A percentile compares a stretch with the other conserved stretches of the same genome.
Conservation (phyloP, 2,797 vertebrate genomes). For the Pitangus sulphuratus region DNA sequence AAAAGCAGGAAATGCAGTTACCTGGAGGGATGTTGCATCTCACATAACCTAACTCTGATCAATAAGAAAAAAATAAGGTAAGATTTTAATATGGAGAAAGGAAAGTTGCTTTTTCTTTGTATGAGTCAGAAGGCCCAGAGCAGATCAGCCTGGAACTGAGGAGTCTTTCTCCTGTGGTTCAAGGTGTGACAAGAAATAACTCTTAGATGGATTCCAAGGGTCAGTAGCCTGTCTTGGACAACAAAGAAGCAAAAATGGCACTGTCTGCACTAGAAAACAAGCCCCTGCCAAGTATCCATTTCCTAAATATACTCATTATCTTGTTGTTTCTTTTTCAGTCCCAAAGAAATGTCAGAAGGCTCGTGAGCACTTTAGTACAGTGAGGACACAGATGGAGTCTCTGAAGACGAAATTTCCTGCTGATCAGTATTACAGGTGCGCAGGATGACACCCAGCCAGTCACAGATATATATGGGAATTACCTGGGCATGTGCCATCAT, state of each 20-base stretch:
- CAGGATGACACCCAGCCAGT: not conserved
- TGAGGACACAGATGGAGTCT: constrained; percentile 86
- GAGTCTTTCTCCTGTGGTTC: not conserved
- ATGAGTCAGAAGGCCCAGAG: not conserved
- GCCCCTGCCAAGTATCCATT: not conserved
- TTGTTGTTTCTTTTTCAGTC: constrained; percentile 78
- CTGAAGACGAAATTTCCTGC: constrained; percentile 94
- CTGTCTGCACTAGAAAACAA: not conserved
- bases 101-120: not conserved
- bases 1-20: not conserved
- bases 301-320: not conserved
- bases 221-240: not conserved
- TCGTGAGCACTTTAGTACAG: constrained; percentile 88
- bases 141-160: not conserved
- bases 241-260: fast-evolving
- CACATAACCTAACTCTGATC: not conserved
- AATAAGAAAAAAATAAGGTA: not conserved
- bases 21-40: not conserved
- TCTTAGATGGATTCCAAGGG: not conserved
- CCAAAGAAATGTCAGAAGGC: constrained; percentile 91
- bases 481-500: not conserved
- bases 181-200: not conserved
- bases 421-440: constrained; percentile 96
- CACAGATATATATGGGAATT: not conserved
- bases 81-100: not conserved